Conservation (phyloP, 2,797 vertebrate genomes). For the Diplodus puntazzo region DNA sequence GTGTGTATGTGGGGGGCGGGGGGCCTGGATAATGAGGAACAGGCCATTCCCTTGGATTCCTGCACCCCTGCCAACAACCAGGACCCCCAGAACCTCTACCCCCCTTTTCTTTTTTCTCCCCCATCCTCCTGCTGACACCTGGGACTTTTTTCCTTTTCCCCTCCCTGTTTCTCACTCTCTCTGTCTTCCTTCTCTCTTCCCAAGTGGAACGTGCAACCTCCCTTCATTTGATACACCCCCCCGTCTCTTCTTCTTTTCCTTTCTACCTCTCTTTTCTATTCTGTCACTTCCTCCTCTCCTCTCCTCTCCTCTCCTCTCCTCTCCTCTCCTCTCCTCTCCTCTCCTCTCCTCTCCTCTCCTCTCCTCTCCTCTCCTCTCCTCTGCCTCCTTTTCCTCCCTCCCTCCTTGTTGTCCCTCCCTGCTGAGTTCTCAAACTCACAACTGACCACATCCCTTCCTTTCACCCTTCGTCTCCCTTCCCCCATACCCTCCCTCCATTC, state of each 20-base stretch:
- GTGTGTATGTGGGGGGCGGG: conserved; percentile 41
- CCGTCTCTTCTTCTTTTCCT: neutral
- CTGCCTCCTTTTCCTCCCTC: conserved; percentile 33
- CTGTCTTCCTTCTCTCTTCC: conserved; percentile 53
- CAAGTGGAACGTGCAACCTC: conserved; percentile 59
- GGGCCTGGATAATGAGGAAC: conserved; percentile 85
- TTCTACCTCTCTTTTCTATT: conserved; percentile 19
- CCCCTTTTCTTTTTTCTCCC: conserved; percentile 23
- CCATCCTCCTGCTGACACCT: conserved; percentile 63
- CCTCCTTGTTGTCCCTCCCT: conserved; percentile 53
- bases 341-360: conserved; percentile 7
- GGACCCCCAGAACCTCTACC: conserved; percentile 72
- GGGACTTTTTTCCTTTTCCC: conserved; percentile 50
- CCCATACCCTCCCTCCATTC: conserved; percentile 69
- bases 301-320: too few species aligned
- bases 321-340: too few species aligned
- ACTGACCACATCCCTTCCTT: conserved; percentile 81
- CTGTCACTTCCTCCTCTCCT: conserved; percentile 12
- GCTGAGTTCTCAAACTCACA: conserved; percentile 78
- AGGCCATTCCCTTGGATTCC: conserved; percentile 84
- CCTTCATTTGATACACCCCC: conserved; percentile 51
- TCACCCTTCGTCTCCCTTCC: conserved; percentile 71
- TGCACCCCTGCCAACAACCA: conserved; percentile 78
- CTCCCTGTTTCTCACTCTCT: conserved; percentile 20
- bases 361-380: conserved; percentile 10